Base-by-base conservation (phyloP, 2,888 invertebrate species). In the Platycheirus rosarum region DNA sequence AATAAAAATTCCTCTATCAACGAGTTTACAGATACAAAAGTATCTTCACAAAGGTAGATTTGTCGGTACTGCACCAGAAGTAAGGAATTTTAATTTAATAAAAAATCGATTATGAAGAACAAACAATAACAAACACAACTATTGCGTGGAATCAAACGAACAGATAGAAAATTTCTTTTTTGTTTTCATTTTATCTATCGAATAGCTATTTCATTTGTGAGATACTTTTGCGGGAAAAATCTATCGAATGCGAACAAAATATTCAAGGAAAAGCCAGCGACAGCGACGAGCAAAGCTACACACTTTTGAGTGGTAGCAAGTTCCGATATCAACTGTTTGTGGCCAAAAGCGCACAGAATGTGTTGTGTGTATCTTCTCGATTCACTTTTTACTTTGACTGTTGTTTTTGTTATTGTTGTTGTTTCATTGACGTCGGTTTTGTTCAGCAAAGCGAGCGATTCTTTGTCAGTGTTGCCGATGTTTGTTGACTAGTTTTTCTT, bases 291-390 rank as follows among this genome's bases (percentile, higher is more conserved):
- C 71, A 82, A 82, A 82, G 77, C 82, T 82, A 73, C 68, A 65
- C 68, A 82, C 82, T 32, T 76, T 82, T 71, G 62, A 63, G 77
- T 77, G 62, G 77, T 73, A 82, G 82, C 82, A 82, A 82, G 82
- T 82, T 82, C 82, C 82, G 82, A 82, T 82, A 82, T 82, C 82
- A 82, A 82, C 82, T 82, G 82, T 82, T 82, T 82, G 77, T 68
- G 73, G 76, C 82, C 82, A 82, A 82, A 82, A 82, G 82, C 77
- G 77, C 82, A 77, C 82, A 82, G 77, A 82, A 82, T 68, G 68
- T 82, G 71, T 82, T 68, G 68, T 82, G 71, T 82, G 82, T 82
- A 82, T 82, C 82, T 82, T 82, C 82, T 82, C 71, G 68, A 82
- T 82, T 82, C 82, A 82, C 76, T 82, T 82, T 82, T 82, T 77